Evolutionary conservation across 2,888 invertebrate genomes (phyloP).

Genomic region (Bugula neritina): DNA sequence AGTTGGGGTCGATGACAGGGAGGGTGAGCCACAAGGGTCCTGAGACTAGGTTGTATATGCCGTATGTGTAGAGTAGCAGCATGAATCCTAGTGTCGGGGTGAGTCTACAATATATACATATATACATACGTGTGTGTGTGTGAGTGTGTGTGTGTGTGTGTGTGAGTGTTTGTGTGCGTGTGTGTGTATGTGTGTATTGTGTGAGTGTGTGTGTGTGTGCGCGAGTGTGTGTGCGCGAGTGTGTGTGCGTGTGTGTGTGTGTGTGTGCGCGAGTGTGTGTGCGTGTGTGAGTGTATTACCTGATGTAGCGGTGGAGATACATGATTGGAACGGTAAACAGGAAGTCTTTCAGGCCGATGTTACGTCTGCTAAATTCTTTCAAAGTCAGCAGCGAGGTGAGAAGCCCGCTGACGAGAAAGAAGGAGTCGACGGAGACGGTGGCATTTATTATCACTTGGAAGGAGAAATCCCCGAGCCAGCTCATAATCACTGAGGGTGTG

Average conservation of each 20-base stretch:
- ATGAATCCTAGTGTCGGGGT: conserved; percentile 17
- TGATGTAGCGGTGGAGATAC: conserved; percentile 12
- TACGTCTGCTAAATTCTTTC: not conserved
- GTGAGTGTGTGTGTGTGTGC: too few species aligned
- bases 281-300: too few species aligned
- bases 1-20: conserved; percentile 5
- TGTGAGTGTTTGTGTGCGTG: too few species aligned
- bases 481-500: not conserved
- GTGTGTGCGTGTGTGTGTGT: too few species aligned
- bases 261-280: too few species aligned
- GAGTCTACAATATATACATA: conserved; percentile 2
- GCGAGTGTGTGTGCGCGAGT: too few species aligned
- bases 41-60: not conserved
- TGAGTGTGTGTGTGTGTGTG: too few species aligned
- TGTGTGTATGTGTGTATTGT: too few species aligned
- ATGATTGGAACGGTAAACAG: not conserved
- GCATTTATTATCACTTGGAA: conserved; percentile 12
- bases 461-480: not conserved
- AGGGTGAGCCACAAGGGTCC: not conserved
- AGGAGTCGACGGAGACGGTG: conserved; percentile 22
- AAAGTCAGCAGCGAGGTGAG: not conserved
- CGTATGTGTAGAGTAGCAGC: not conserved
- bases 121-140: too few species aligned
- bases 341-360: not conserved
- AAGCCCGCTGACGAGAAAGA: conserved; percentile 18